Conservation (phyloP, 1,140 invertebrate species). For the Augochlora pura region DNA sequence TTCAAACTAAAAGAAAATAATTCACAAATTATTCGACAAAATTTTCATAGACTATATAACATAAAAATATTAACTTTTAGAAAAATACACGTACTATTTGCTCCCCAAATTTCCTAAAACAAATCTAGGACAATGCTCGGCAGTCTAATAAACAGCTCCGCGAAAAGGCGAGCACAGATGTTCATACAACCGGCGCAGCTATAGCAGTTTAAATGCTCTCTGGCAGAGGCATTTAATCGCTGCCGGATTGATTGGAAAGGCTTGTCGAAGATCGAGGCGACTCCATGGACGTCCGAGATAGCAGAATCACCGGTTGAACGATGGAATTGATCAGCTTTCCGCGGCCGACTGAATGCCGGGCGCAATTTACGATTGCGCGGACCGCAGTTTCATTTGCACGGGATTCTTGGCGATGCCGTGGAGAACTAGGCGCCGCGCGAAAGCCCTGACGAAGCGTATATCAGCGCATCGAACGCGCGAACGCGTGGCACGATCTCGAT, state of each 20-base stretch:
- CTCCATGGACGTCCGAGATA: not conserved
- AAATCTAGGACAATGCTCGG: no score
- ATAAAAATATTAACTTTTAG: no score
- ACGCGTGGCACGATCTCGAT: not conserved
- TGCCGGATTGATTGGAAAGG: not conserved
- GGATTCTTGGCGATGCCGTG: not conserved
- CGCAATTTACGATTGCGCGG: conserved; percentile 3
- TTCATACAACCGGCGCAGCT: no score
- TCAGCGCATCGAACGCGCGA: not conserved
- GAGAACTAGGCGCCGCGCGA: not conserved
- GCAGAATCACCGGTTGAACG: not conserved
- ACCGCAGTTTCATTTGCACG: conserved; percentile 2
- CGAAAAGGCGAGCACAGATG: no score
- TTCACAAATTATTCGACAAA: no score
- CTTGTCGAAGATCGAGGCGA: not conserved
- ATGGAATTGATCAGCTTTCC: not conserved
- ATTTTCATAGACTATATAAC: no score
- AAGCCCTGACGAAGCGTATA: not conserved
- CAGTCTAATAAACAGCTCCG: no score
- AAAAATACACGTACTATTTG: no score
- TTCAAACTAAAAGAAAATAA: no score
- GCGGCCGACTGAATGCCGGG: not conserved
- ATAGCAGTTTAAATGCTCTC: no score
- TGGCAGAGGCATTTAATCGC: not conserved
- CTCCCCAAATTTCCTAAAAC: no score